Conservation (phyloP, 2,113 vertebrate genomes). For the Grammomys dolichurus region DNA sequence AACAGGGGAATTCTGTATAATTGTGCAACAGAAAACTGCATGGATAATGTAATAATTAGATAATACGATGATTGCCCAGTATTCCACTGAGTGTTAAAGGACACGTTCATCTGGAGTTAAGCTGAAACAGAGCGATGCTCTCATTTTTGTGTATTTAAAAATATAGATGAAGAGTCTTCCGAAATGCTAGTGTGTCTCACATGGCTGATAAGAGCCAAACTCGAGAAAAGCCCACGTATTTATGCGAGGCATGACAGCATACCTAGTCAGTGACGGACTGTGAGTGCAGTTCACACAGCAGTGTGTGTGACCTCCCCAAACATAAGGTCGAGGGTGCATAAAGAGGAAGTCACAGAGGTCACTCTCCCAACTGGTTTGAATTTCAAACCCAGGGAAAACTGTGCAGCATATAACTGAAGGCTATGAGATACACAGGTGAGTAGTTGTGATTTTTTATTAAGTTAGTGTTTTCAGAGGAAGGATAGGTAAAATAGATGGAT, state of each 20-base stretch:
- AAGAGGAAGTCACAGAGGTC: neutral
- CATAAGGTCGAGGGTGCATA: neutral
- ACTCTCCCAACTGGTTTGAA: slow-evolving; percentile 14
- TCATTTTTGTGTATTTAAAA: slow-evolving; percentile 36
- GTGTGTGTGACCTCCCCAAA: neutral
- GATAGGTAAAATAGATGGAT: neutral
- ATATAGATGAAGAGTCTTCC: neutral
- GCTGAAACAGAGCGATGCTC: neutral
- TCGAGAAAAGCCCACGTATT: neutral
- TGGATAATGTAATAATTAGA: neutral
- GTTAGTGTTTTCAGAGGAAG: neutral
- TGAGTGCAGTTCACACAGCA: neutral
- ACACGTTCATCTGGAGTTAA: neutral
- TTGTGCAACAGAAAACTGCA: neutral
- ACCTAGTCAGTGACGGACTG: neutral
- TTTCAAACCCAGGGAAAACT: slow-evolving; percentile 29
- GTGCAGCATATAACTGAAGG: neutral
- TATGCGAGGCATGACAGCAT: neutral
- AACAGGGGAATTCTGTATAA: neutral
- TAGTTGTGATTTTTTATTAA: neutral
- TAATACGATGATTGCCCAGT: neutral
- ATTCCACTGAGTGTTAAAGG: neutral
- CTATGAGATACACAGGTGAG: neutral
- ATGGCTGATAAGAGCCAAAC: neutral
- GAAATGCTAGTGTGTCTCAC: neutral